phyloP scores from a whole-genome alignment of 2,113 vertebrate genomes.

The Sinocyclocheilus grahami region DNA sequence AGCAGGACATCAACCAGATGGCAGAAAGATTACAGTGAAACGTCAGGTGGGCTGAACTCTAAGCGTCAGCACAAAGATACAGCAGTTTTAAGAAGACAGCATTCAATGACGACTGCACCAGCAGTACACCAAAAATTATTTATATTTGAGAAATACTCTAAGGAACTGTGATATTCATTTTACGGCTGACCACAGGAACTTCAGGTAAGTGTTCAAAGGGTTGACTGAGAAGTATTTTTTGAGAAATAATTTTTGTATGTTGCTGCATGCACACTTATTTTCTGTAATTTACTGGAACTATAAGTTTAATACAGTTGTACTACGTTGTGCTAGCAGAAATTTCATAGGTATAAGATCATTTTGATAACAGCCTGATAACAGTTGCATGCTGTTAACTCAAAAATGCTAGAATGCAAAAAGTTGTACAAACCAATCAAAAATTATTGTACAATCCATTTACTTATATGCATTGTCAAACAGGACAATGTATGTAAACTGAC shows the following conservation, averaged over 20 bases:
- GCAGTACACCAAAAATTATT: background rate
- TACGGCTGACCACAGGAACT: background rate
- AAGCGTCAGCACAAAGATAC: background rate
- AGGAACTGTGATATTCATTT: background rate
- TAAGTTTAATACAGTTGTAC: background rate
- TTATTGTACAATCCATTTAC: background rate
- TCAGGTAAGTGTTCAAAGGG: background rate
- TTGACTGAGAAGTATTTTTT: background rate
- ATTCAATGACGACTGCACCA: background rate
- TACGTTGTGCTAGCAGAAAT: background rate
- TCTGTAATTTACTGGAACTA: background rate
- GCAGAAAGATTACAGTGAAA: constrained; percentile 43
- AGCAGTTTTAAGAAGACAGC: constrained; percentile 16
- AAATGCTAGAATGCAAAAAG: background rate
- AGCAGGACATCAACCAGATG: constrained; percentile 39
- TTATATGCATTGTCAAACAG: background rate
- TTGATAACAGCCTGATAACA: background rate
- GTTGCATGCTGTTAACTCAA: background rate
- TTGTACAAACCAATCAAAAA: background rate
- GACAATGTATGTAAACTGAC: too few species aligned
- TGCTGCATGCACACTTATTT: background rate
- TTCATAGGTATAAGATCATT: background rate
- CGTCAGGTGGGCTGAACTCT: constrained; percentile 26
- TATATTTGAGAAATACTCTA: background rate
- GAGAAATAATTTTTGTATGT: too few species aligned